Evolutionary conservation across 1,140 invertebrate genomes (phyloP).

Genomic region (Meloidogyne floridensis): DNA sequence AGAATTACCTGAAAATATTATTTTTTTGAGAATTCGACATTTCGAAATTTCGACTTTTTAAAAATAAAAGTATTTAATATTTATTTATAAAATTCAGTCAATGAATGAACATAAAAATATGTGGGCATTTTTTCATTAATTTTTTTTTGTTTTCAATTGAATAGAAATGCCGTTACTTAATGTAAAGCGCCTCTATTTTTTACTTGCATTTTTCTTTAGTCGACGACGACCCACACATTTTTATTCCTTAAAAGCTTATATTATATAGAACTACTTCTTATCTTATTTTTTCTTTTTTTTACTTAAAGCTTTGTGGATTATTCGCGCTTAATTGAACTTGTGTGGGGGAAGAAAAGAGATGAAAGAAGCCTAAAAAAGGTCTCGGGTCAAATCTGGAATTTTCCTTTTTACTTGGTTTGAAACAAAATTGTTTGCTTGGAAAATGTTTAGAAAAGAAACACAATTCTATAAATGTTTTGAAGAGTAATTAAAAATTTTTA

Average conservation of each 20-base stretch:
- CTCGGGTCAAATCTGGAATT: too few species aligned
- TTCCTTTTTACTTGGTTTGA: too few species aligned
- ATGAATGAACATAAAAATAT: constrained; percentile 7
- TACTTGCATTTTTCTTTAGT: background rate
- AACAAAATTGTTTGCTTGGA: too few species aligned
- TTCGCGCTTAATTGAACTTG: constrained; percentile 19
- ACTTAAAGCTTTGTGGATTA: constrained; percentile 3
- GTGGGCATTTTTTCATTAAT: constrained; percentile 21
- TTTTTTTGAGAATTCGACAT: background rate
- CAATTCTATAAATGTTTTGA: background rate
- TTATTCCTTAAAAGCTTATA: constrained; percentile 6
- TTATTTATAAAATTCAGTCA: background rate
- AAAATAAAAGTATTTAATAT: background rate
- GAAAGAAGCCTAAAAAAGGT: background rate
- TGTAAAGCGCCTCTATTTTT: too few species aligned
- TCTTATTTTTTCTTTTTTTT: background rate
- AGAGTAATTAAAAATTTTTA: background rate
- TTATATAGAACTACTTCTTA: background rate
- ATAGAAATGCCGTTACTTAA: background rate
- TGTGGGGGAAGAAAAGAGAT: background rate
- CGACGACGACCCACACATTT: background rate
- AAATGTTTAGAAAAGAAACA: background rate
- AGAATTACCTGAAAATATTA: constrained; percentile 1
- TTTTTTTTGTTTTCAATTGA: constrained; percentile 11
- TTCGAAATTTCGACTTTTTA: background rate